phyloP scores from a whole-genome alignment of 2,888 invertebrate species.

The Perizoma affinitatum region DNA sequence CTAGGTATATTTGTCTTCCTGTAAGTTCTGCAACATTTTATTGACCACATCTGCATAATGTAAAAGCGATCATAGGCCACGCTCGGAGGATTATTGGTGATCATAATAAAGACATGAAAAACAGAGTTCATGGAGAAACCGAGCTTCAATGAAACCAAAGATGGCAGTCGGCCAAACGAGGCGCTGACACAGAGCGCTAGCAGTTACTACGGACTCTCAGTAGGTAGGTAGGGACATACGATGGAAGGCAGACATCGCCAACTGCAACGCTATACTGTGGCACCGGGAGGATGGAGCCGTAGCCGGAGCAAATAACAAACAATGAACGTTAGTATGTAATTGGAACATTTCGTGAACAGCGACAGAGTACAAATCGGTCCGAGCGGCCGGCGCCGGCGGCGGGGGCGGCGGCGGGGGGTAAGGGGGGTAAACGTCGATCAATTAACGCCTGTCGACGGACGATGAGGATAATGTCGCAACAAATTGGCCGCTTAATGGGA shows the following conservation, averaged over 20 bases:
- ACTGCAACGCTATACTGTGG: not conserved
- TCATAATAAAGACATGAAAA: conserved; percentile 37
- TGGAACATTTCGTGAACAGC: conserved; percentile 13
- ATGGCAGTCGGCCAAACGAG: conserved; percentile 35
- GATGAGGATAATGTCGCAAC: conserved; percentile 14
- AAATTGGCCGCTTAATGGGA: conserved; percentile 16
- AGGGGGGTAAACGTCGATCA: conserved; percentile 14
- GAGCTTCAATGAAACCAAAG: conserved; percentile 27
- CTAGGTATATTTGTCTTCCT: no score
- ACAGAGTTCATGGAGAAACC: conserved; percentile 24
- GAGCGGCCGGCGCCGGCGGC: no score
- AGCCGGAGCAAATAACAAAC: conserved; percentile 17
- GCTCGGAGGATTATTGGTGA: conserved; percentile 20
- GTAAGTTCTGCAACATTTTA: not conserved
- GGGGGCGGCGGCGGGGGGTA: no score
- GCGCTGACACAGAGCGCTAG: conserved; percentile 14
- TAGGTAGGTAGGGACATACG: not conserved
- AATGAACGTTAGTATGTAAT: conserved; percentile 34
- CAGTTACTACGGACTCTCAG: conserved; percentile 7
- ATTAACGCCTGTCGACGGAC: conserved; percentile 13
- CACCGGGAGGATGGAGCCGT: not conserved
- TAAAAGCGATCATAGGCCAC: conserved; percentile 11
- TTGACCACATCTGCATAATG: conserved; percentile 19
- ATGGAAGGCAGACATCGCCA: conserved; percentile 3
- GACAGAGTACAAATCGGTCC: conserved; percentile 21